Percentiles rank a stretch among this genome's conserved stretches.
These are phyloP conservation scores for Zygothrica quintamaculata DNA, from an alignment of 2,888 invertebrate genomes.

Conservation along the genomic window DNA sequence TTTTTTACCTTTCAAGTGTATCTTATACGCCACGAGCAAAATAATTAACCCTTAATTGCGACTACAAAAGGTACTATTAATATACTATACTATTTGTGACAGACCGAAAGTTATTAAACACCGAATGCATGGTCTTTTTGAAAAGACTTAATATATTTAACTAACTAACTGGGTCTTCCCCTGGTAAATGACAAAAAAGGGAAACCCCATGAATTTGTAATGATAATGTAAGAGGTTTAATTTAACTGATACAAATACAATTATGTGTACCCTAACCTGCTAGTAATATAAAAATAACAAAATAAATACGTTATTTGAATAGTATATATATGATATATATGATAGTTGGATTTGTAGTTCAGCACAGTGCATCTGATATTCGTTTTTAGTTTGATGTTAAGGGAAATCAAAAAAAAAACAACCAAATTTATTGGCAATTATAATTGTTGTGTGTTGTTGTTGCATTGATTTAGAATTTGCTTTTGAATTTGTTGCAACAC, in stretches of 20 bases:
- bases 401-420: background rate
- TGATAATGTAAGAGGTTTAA: too few relatives aligned
- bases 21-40: conserved; percentile 7
- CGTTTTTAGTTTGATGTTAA: conserved; percentile 15
- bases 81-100: background rate
- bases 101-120: too few relatives aligned
- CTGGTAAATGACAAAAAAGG: too few relatives aligned
- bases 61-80: background rate
- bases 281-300: too few relatives aligned
- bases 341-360: background rate
- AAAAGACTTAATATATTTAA: too few relatives aligned
- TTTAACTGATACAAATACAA: too few relatives aligned
- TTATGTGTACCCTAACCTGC: too few relatives aligned
- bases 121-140: too few relatives aligned
- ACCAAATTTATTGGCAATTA: conserved; percentile 42
- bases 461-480: conserved; percentile 69
- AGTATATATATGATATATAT: too few relatives aligned
- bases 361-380: conserved; percentile 32
- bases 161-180: too few relatives aligned
- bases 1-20: conserved; percentile 19
- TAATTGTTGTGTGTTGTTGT: conserved; percentile 15
- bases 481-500: conserved; percentile 39
- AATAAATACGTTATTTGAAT: too few relatives aligned
- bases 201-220: too few relatives aligned
- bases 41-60: conserved; percentile 2